Evolutionary conservation across 2,888 invertebrate species (phyloP).

Genomic region (Calameuta idolon): DNA sequence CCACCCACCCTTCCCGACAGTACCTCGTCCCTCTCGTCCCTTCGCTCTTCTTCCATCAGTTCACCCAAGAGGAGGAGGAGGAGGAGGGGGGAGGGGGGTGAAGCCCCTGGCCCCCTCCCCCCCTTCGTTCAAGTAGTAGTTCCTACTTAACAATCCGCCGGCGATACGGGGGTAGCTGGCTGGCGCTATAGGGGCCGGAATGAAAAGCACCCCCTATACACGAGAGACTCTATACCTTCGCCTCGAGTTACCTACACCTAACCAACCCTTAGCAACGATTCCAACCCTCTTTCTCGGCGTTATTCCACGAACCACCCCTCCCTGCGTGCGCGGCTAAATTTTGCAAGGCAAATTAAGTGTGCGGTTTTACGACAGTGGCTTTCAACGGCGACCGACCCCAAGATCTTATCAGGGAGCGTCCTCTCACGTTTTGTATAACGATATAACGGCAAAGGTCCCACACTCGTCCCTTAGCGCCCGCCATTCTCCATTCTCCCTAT

Average conservation of each 20-base stretch:
- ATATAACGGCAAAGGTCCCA: neutral
- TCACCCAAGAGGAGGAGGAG: neutral
- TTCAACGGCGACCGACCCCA: slow-evolving; percentile 36
- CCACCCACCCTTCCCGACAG: slow-evolving; percentile 20
- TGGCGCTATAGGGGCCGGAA: neutral
- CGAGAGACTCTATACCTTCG: neutral
- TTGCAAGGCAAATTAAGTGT: slow-evolving; percentile 67
- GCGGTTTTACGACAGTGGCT: slow-evolving; percentile 64
- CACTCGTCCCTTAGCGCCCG: neutral
- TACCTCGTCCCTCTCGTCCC: slow-evolving; percentile 9
- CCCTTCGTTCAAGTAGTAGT: slow-evolving; percentile 2
- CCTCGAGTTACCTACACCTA: slow-evolving; percentile 1
- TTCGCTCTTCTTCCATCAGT: slow-evolving; percentile 18
- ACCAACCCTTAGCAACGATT: slow-evolving; percentile 3
- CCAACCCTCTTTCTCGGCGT: slow-evolving; percentile 14
- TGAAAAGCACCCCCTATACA: neutral
- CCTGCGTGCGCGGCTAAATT: slow-evolving; percentile 54
- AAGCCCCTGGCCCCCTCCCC: neutral
- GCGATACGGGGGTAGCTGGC: neutral
- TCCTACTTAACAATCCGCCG: slow-evolving; percentile 4
- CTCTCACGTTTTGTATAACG: neutral
- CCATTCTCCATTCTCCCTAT: neutral
- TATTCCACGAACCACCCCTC: slow-evolving; percentile 11
- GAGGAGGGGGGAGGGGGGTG: no score
- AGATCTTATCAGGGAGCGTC: slow-evolving; percentile 21